A percentile compares a stretch with the other conserved stretches of the same genome.
Conservation (phyloP, 2,888 invertebrate genomes). For the Tinea pellionella region DNA sequence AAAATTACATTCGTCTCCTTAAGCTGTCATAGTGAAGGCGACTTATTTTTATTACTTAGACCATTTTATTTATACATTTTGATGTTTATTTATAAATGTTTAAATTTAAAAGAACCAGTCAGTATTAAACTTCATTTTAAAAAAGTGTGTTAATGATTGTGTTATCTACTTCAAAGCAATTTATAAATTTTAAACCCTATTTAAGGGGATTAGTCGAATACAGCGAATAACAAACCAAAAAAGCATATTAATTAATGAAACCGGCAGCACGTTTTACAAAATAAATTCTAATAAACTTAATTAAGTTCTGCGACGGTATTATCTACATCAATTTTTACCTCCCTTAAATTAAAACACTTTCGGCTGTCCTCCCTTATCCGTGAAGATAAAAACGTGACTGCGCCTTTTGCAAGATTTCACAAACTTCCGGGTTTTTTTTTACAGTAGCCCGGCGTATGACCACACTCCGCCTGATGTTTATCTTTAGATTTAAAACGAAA, state of each 20-base stretch:
- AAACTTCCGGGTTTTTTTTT: not conserved
- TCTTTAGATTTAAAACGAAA: too few species aligned
- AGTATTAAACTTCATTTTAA: too few species aligned
- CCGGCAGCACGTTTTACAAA: constrained; percentile 43
- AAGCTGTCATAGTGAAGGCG: too few species aligned
- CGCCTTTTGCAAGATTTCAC: not conserved
- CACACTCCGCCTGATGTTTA: too few species aligned
- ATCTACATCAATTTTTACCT: constrained; percentile 52
- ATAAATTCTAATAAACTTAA: constrained; percentile 67
- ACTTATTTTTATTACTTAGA: too few species aligned
- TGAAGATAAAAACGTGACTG: constrained; percentile 31
- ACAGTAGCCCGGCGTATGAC: too few species aligned
- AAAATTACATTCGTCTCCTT: too few species aligned
- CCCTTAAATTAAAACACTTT: constrained; percentile 39
- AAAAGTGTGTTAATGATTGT: too few species aligned
- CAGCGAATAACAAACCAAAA: not conserved
- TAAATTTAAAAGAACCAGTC: too few species aligned
- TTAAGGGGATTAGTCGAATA: not conserved
- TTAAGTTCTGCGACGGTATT: constrained; percentile 54
- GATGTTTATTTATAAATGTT: too few species aligned
- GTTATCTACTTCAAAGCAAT: too few species aligned
- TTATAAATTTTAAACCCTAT: not conserved
- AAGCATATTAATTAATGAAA: constrained; percentile 30
- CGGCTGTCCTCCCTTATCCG: constrained; percentile 24
- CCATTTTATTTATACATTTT: too few species aligned